Evolutionary conservation across 2,888 invertebrate genomes (phyloP).

Genomic region (Cantharis flavilabris): DNA sequence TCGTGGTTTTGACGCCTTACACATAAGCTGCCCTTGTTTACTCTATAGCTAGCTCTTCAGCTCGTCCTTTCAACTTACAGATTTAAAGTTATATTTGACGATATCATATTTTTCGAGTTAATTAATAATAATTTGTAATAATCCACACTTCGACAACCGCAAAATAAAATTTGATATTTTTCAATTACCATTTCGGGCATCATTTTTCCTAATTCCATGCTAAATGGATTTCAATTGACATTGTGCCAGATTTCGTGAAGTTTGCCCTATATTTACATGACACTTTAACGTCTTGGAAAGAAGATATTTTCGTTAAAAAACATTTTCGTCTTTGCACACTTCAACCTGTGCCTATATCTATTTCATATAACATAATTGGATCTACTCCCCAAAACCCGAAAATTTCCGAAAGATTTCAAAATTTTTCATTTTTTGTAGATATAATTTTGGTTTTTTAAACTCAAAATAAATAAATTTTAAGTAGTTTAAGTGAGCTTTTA

Average conservation of each 20-base stretch:
- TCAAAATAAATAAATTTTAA: neutral
- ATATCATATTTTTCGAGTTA: neutral
- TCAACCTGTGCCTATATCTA: neutral
- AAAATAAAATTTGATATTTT: neutral
- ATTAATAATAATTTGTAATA: neutral
- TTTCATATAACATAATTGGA: neutral
- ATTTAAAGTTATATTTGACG: conserved; percentile 8
- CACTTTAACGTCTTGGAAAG: neutral
- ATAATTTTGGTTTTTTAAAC: no score
- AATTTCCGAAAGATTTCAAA: no score
- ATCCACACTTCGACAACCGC: neutral
- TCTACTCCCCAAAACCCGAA: no score
- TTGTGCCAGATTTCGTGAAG: neutral
- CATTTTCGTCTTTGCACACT: neutral
- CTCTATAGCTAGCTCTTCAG: conserved; percentile 17
- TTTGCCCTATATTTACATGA: neutral
- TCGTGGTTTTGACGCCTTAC: conserved; percentile 26
- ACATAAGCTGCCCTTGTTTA: conserved; percentile 16
- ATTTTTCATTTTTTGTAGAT: no score
- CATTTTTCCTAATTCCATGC: neutral
- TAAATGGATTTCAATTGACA: neutral
- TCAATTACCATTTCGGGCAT: neutral
- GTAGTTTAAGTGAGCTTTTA: neutral
- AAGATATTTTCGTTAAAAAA: neutral
- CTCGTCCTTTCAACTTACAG: conserved; percentile 20